phyloP scores from a whole-genome alignment of 2,797 vertebrate genomes.

The Orientallactaga sibirica region DNA sequence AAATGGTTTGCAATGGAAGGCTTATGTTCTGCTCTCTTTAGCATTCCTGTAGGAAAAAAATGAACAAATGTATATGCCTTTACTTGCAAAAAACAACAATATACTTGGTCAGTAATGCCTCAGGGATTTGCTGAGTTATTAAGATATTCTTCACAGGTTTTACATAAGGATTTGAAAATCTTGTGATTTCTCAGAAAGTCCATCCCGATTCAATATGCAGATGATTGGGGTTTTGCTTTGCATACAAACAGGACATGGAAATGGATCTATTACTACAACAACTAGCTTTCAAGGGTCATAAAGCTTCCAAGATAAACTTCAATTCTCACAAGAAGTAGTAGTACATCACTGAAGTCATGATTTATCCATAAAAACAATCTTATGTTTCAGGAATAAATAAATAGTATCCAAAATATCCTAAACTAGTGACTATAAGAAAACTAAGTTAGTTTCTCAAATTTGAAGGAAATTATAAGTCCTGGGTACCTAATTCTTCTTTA shows the following conservation, averaged over 20 bases:
- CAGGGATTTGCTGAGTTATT: background rate
- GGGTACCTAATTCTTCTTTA: background rate
- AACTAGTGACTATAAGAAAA: background rate
- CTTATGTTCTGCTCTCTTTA: background rate
- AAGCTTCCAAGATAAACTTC: constrained; percentile 40
- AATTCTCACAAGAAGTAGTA: background rate
- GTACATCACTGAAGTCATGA: background rate
- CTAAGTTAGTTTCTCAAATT: background rate
- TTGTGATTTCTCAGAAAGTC: constrained; percentile 7
- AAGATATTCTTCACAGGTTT: background rate
- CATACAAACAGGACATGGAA: background rate
- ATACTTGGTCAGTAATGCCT: background rate
- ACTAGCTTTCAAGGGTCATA: constrained; percentile 80
- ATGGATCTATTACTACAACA: background rate
- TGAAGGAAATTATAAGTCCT: background rate
- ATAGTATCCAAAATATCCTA: background rate
- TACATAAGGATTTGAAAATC: background rate
- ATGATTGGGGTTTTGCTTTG: background rate
- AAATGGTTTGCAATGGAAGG: background rate
- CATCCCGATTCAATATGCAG: background rate
- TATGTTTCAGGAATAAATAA: background rate
- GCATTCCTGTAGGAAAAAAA: background rate
- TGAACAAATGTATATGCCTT: background rate
- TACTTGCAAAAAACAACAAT: background rate
- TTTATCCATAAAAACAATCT: background rate